A percentile compares a stretch with the other conserved stretches of the same genome.
These are phyloP conservation scores for Apodemia zela DNA, from an alignment of 2,888 invertebrate genomes.

Conservation along the genomic window DNA sequence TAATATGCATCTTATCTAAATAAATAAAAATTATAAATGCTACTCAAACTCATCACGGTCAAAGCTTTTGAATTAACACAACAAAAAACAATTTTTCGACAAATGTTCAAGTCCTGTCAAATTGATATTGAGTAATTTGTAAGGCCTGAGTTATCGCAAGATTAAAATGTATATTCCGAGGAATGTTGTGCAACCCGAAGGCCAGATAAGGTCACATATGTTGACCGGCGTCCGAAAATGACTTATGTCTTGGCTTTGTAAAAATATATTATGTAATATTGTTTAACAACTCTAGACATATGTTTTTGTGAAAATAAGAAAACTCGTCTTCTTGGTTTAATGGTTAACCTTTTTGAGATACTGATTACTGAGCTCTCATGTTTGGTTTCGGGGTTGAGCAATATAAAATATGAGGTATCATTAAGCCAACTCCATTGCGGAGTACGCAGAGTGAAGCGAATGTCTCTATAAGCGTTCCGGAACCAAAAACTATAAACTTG, in stretches of 20 bases:
- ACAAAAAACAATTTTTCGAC: slow-evolving; percentile 7
- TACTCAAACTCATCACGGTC: background rate
- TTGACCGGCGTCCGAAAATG: slow-evolving; percentile 11
- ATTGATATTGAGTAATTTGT: slow-evolving; percentile 15
- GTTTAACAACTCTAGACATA: background rate
- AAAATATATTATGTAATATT: background rate
- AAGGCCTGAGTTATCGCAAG: slow-evolving; percentile 12
- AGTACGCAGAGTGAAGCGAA: no score
- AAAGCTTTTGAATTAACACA: background rate
- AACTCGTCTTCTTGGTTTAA: no score
- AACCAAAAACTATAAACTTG: no score
- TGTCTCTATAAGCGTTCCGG: no score
- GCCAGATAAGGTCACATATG: slow-evolving; percentile 2
- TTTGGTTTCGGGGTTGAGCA: no score
- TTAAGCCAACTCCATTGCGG: no score
- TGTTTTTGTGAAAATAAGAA: background rate
- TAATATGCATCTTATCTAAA: no score
- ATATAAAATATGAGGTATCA: no score
- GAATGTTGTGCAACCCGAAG: slow-evolving; percentile 10
- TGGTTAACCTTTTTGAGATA: no score
- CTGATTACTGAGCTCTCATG: no score
- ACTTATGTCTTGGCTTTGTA: slow-evolving; percentile 8
- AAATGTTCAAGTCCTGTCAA: slow-evolving; percentile 10
- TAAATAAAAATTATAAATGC: background rate
- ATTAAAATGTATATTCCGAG: slow-evolving; percentile 14